Base-by-base conservation (phyloP, 1,140 invertebrate species). In the Tetramorium simillimum region DNA sequence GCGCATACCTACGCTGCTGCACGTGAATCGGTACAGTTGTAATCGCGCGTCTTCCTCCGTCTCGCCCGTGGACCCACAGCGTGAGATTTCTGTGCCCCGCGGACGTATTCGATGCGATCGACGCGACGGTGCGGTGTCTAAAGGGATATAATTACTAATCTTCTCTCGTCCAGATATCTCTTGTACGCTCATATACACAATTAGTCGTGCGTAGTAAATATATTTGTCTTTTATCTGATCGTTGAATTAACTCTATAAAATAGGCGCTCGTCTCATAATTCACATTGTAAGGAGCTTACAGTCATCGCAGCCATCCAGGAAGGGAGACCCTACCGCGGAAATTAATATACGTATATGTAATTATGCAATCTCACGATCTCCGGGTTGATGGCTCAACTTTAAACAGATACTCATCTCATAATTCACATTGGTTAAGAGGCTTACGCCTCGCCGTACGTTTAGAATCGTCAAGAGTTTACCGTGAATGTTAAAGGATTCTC, bases 291-390 rank as follows among this genome's bases (percentile, higher is more conserved):
- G 60, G 6, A 46, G 40, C 40, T 78, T 49, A 78, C 24, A 37
- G 18, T 77, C 37, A 21, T 63, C 24, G 40, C 75, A 46, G 40
- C 75, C 21, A 24, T 77, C 75, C 63, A 12, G 40, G 70, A 53
- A 46, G 51, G 7, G 58, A n/a, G 40, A 65, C 65, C 37, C 18
- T n/a, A 21, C 24, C 28, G 40, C 18, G 76, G n/a, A 78, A 78
- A 78, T 78, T 78, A 78, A 78, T 43, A 65, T 49, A 46, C 75
- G 40, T 77, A 49, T 33, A n/a, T 14, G 24, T 77, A 77, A 77
- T 51, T 65, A 53, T 56, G 65, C n/a, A 43, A 70, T 81, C n/a
- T 70, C 78, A 51, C 63, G 65, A 81, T 70, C 78, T 70, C 10
- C 10, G 63, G 16, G 58, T 51, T 77, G 72, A 65, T 46, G 21